Evolutionary conservation across 2,888 invertebrate genomes (phyloP).

Genomic region (Eurytoma adleriae): DNA sequence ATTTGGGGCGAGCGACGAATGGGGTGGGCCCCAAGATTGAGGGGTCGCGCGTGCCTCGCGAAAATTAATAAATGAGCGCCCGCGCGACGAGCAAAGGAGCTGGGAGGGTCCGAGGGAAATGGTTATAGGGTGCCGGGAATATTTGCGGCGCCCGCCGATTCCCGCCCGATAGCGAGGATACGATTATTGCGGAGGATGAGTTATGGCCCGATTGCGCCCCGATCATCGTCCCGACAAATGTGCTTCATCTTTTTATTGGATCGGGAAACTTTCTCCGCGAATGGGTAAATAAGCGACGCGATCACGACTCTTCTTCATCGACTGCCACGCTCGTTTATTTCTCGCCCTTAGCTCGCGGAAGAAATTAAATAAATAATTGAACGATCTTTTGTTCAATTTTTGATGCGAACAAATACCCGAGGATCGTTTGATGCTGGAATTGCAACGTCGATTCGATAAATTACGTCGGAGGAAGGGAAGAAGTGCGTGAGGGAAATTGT

Average conservation of each 20-base stretch:
- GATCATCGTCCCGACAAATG: neutral
- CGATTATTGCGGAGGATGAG: conserved; percentile 13
- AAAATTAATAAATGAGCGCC: neutral
- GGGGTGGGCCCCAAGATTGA: neutral
- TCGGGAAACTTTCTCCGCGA: neutral
- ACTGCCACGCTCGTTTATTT: neutral
- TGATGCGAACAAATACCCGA: neutral
- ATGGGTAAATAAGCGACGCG: neutral
- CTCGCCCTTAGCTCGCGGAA: neutral
- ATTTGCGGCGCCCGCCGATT: conserved; percentile 32
- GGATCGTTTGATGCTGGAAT: neutral
- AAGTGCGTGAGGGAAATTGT: conserved; percentile 54
- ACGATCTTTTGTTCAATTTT: neutral
- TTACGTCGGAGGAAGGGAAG: conserved; percentile 26
- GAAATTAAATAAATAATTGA: neutral
- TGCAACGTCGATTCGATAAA: conserved; percentile 28
- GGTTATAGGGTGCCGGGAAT: conserved; percentile 48
- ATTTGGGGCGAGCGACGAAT: conserved; percentile 11
- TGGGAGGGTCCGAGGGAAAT: conserved; percentile 22
- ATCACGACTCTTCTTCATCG: neutral
- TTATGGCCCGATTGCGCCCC: conserved; percentile 23
- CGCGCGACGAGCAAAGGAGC: neutral
- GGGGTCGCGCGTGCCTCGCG: neutral
- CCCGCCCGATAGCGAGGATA: neutral
- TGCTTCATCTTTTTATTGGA: neutral